phyloP scores from a whole-genome alignment of 2,113 vertebrate species.

The Cryptomyrus ogoouensis region DNA sequence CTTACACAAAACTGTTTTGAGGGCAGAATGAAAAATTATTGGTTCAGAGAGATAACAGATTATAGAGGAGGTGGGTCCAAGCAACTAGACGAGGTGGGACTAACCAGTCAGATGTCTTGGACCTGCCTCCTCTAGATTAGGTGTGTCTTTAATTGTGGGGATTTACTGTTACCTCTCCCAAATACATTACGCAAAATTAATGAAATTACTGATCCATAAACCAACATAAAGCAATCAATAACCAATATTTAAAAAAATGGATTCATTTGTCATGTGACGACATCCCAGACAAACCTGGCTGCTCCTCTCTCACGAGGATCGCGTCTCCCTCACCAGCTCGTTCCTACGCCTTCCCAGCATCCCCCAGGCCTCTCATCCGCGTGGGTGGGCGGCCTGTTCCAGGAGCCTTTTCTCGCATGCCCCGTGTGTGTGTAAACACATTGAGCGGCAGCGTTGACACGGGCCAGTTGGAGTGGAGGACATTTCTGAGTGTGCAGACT shows the following conservation, averaged over 20 bases:
- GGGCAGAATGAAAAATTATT: too few species aligned
- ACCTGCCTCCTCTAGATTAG: background rate
- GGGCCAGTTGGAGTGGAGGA: conserved; percentile 23
- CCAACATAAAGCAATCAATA: background rate
- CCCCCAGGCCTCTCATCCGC: background rate
- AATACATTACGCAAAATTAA: background rate
- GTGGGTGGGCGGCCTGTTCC: background rate
- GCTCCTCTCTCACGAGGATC: background rate
- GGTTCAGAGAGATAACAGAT: too few species aligned
- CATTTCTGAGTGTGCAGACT: conserved; percentile 28
- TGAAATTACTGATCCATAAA: background rate
- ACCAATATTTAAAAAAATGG: background rate
- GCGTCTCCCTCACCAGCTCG: background rate
- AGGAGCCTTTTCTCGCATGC: conserved; percentile 3
- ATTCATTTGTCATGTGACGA: background rate
- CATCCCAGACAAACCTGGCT: background rate
- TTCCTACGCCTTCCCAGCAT: background rate
- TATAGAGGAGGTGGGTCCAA: too few species aligned
- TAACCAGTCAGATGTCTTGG: too few species aligned
- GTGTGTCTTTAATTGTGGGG: background rate
- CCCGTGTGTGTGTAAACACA: conserved; percentile 45
- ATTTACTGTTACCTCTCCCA: background rate
- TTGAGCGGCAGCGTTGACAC: conserved; percentile 45
- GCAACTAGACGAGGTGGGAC: too few species aligned
- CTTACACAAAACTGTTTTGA: too few species aligned